A percentile compares a stretch with the other conserved stretches of the same genome.
phyloP scores from a whole-genome alignment of 2,888 invertebrate species.

The Dendrolimus pini region DNA sequence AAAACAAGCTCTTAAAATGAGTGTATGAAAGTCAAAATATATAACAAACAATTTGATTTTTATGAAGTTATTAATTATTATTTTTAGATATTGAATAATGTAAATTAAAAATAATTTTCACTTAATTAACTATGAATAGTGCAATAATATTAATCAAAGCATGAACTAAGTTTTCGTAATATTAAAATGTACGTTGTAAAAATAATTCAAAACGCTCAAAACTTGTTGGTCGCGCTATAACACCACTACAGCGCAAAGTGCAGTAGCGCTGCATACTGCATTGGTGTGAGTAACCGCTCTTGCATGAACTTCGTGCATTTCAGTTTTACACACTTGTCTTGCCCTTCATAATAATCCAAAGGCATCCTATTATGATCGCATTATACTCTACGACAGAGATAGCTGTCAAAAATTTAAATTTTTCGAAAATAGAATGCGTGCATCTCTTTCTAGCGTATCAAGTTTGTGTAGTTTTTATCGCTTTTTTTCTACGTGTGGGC shows the following conservation, averaged over 20 bases:
- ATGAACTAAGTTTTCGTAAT: too few relatives aligned
- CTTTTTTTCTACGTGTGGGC: constrained; percentile 72
- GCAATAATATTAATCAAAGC: too few relatives aligned
- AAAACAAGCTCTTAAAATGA: too few relatives aligned
- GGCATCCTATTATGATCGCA: constrained; percentile 29
- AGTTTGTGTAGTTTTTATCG: constrained; percentile 70
- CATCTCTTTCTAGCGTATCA: constrained; percentile 34
- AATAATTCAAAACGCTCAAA: constrained; percentile 21
- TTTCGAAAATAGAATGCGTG: constrained; percentile 30
- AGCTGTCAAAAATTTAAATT: constrained; percentile 17
- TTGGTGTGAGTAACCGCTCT: constrained; percentile 55
- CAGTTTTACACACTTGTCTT: constrained; percentile 58
- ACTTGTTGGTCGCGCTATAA: constrained; percentile 30
- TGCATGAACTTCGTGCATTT: constrained; percentile 66
- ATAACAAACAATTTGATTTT: too few relatives aligned
- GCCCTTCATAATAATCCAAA: constrained; percentile 44
- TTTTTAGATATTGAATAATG: too few relatives aligned
- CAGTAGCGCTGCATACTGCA: constrained; percentile 36
- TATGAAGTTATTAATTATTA: too few relatives aligned
- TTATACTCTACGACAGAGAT: constrained; percentile 15
- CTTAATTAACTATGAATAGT: too few relatives aligned
- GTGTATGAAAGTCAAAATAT: too few relatives aligned
- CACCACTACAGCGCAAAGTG: constrained; percentile 52
- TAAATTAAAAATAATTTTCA: too few relatives aligned
- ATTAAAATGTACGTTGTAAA: too few relatives aligned